phyloP scores from a whole-genome alignment of 2,888 invertebrate genomes.

The Cephus pygmeus region DNA sequence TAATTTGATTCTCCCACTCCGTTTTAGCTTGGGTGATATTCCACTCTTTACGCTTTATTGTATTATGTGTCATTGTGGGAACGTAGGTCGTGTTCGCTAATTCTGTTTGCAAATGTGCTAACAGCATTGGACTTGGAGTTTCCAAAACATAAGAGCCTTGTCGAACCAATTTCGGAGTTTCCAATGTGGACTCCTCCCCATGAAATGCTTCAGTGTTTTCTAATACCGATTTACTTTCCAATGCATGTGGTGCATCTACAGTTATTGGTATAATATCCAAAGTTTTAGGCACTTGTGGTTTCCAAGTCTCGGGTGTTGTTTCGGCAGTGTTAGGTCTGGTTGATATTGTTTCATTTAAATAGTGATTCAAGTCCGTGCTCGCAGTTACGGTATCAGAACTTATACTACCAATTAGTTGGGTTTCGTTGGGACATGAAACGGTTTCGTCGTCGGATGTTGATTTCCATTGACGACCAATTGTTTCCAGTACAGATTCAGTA shows the following conservation, averaged over 20 bases:
- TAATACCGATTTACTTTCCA: slow-evolving; percentile 26
- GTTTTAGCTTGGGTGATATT: slow-evolving; percentile 46
- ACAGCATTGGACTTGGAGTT: slow-evolving; percentile 79
- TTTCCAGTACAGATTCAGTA: slow-evolving; percentile 14
- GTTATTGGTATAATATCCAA: slow-evolving; percentile 58
- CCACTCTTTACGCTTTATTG: slow-evolving; percentile 50
- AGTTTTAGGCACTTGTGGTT: slow-evolving; percentile 60
- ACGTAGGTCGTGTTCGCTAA: slow-evolving; percentile 34
- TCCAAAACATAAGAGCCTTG: slow-evolving; percentile 85
- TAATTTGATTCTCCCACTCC: slow-evolving; percentile 50
- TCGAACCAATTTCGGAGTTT: slow-evolving; percentile 69
- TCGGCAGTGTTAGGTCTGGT: slow-evolving; percentile 38
- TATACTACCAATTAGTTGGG: slow-evolving; percentile 25
- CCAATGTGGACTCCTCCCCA: slow-evolving; percentile 63
- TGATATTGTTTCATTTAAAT: slow-evolving; percentile 38
- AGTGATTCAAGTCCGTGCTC: slow-evolving; percentile 45
- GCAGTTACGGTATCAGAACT: slow-evolving; percentile 39
- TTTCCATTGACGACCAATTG: slow-evolving; percentile 9
- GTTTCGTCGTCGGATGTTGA: slow-evolving; percentile 25
- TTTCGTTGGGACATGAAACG: slow-evolving; percentile 21
- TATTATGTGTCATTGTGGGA: slow-evolving; percentile 39
- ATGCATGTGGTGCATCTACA: slow-evolving; percentile 30
- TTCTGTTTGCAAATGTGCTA: slow-evolving; percentile 71
- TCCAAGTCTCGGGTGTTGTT: slow-evolving; percentile 38
- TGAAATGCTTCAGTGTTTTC: neutral